Base-by-base conservation (phyloP, 1,140 invertebrate genomes). In the Drosophila orosa region DNA sequence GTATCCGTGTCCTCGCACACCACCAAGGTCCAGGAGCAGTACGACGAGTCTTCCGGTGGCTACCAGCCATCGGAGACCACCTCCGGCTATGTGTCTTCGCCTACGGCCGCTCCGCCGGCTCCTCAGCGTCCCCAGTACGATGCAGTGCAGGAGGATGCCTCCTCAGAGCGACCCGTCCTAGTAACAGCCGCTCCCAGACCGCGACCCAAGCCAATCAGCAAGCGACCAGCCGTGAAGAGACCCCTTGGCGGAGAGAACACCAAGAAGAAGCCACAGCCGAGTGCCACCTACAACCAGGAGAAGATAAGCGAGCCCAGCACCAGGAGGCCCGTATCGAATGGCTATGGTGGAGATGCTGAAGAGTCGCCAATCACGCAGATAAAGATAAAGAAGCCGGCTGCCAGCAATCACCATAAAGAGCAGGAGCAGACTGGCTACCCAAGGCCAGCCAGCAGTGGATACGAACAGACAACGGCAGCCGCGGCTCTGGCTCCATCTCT, bases 1-100 rank as follows among this genome's bases (percentile, higher is more conserved):
- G 86, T 91, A 0, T 85, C 90, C 3, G 86, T 91, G 2, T 91
- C 90, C 19, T 91, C 90, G 40, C 83, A 91, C 39, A 90, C 90
- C 31, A 91, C 90, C 45, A 91, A 91, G 42, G 84, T 90, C 3
- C 75, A 90, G 58, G 84, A 84, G 58, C 72, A 89, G 39, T 63
- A 61, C 12, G 85, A 74, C 10, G 67, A 67, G 5, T 74, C 52
- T 42, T 67, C 84, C 0, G 63, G 62, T 10, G 42, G 17, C 9
- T 83, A 87, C n/a, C 75, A 78, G 45, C 78, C 72, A 10, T 54
- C 66, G 27, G 60, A 60, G 17, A 69, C 80, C 12, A 84, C 77
- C 3, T n/a, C 69, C 5, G 63, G 60, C 17, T 85, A 78, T 31
- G 10, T 78, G 3, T 44, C 77, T 0, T 55, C 29, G 44, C 77